Base-by-base conservation (phyloP, 2,888 invertebrate species). In the Taenaris catops region DNA sequence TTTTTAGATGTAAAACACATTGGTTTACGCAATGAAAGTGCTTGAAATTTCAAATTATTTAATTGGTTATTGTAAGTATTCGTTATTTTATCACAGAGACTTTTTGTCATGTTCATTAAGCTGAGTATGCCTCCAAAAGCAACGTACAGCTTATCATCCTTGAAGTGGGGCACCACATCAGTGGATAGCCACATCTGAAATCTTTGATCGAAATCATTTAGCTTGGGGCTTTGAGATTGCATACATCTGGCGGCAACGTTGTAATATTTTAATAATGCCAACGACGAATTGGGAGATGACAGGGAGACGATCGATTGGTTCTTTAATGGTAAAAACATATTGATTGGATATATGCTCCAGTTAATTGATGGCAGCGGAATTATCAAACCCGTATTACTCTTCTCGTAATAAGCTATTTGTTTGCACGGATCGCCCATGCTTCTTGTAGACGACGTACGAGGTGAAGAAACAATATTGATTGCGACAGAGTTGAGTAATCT, bases 281-380 rank as follows among this genome's bases (percentile, higher is more conserved):
- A 69, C 4, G 68, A 61, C 1, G 65, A 45, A 24, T 65, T 49
- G 10, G 61, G 59, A 0, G 62, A 59, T 1, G 55, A 45, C 2
- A 86, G 48, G 8, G 58, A 41, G 18, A 79, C 46, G 2, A 75
- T 35, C 0, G 71, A 54, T 6, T 57, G 39, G 23, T 69, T 67
- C 50, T 81, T 89, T 29, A 91, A 80, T 0, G 92, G 92, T 9
- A 92, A 51, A 28, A 91, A 91, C 53, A 92, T 88, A n/a, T 88
- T 78, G 16, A 78, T 72, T 0, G 88, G 80, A n/a, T 73, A 58
- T 1, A 57, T 51, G 23, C 83, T 73, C 65, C 91, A 89, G 50
- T 90, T 89, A 18, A 92, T 80, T 42, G 84, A 84, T 0, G 92
- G 92, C 19, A 90, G 60, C 0, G 91, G 90, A 24, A 90, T 64